These are phyloP conservation scores for Crossoptilon crossoptilon DNA, from an alignment of 2,797 vertebrate genomes.

Conservation along the genomic window DNA sequence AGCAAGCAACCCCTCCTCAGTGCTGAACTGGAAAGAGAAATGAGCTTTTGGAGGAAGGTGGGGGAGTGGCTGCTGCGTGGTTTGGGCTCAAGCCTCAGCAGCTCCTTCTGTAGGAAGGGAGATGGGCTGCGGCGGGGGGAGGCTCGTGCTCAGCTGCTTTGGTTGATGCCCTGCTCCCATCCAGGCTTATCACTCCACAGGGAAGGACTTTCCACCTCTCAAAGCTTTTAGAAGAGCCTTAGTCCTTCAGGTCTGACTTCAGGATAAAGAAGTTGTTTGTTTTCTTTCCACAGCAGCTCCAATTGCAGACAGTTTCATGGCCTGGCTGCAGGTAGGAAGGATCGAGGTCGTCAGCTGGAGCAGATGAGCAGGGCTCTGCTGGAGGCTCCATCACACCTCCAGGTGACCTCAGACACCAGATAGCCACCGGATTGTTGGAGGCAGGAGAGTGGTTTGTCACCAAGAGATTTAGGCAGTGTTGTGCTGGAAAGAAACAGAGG, in stretches of 20 bases:
- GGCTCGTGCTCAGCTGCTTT: background rate
- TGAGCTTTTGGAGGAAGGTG: background rate
- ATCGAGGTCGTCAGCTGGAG: background rate
- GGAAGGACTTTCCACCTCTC: background rate
- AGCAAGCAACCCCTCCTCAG: background rate
- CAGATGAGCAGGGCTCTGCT: background rate
- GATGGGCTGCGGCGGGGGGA: background rate
- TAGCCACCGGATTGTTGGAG: background rate
- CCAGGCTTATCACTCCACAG: background rate
- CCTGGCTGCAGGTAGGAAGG: background rate
- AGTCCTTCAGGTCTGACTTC: background rate
- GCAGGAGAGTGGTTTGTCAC: background rate
- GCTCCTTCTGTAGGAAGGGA: background rate
- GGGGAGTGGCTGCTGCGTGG: conserved; percentile 4
- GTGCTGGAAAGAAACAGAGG: background rate
- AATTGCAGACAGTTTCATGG: background rate
- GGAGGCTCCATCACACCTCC: background rate
- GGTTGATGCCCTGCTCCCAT: background rate
- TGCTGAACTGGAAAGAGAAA: background rate
- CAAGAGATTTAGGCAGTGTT: background rate
- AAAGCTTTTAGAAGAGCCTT: background rate
- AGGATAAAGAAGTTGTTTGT: background rate
- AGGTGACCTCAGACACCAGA: background rate
- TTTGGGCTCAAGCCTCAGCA: background rate
- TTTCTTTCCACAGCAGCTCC: background rate